Conservation (phyloP, 2,113 vertebrate genomes). For the Urocynchramus pylzowi region DNA sequence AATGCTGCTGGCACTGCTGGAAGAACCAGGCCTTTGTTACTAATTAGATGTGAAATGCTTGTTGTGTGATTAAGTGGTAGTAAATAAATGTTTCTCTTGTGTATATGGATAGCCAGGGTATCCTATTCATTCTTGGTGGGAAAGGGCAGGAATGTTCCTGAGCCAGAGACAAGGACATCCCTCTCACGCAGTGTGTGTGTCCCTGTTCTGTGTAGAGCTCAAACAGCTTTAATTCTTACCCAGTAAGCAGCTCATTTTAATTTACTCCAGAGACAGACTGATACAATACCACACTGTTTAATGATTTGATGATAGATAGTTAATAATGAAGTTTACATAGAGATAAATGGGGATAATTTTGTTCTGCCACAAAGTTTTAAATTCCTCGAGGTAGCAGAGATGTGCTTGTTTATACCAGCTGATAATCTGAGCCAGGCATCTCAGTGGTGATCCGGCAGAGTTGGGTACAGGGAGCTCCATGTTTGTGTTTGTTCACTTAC, state of each 20-base stretch:
- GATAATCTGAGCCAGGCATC: background rate
- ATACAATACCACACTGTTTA: background rate
- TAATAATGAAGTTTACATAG: background rate
- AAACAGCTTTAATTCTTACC: background rate
- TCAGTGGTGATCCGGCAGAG: background rate
- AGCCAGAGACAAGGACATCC: background rate
- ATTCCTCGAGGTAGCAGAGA: background rate
- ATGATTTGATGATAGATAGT: background rate
- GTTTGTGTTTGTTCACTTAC: background rate
- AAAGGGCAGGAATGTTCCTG: background rate
- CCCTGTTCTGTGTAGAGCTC: background rate
- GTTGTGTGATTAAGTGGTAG: background rate
- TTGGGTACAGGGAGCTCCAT: accelerated
- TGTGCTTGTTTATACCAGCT: background rate
- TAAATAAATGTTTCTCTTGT: constrained; percentile 43
- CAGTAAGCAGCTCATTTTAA: background rate
- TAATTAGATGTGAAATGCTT: constrained; percentile 35
- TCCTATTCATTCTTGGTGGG: background rate
- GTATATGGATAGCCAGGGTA: background rate
- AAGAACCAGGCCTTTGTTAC: constrained; percentile 7
- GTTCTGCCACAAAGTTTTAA: background rate
- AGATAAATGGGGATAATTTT: background rate
- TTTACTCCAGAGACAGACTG: background rate
- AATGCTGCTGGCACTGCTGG: background rate
- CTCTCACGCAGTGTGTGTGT: background rate